A percentile compares a stretch with the other conserved stretches of the same genome.
Evolutionary conservation across 2,797 vertebrate genomes (phyloP).

Genomic region (Lepilemur septentrionalis): DNA sequence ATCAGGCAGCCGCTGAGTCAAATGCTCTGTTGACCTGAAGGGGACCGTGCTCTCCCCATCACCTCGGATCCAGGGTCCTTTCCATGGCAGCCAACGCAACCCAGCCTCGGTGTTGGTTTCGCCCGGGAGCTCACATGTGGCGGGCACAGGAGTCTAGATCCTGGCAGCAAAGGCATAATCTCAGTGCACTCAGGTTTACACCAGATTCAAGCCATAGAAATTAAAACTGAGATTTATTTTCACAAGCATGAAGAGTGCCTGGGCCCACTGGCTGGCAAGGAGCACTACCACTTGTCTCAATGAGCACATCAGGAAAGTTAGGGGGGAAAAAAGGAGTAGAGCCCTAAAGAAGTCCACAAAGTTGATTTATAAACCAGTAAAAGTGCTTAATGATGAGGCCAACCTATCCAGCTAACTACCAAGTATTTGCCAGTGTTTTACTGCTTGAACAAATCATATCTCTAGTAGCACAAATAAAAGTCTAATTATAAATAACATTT

Average conservation of each 20-base stretch:
- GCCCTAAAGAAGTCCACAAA: conserved; percentile 32
- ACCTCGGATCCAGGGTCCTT: accelerated
- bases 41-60: accelerated
- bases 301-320: neutral
- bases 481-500: conserved; percentile 51
- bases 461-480: conserved; percentile 42
- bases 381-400: conserved; percentile 26
- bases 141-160: accelerated
- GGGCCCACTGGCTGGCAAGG: neutral
- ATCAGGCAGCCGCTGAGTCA: neutral
- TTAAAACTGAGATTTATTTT: neutral
- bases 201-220: neutral
- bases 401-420: conserved; percentile 52
- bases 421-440: conserved; percentile 60
- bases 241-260: accelerated
- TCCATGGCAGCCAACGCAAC: accelerated
- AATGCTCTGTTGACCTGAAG: neutral
- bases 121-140: neutral
- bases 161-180: neutral
- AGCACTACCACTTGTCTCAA: neutral
- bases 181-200: neutral
- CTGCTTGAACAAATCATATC: conserved; percentile 14
- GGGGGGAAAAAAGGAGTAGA: neutral
- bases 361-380: conserved; percentile 52
- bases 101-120: accelerated